phyloP scores from a whole-genome alignment of 2,113 vertebrate species.

The Rhabdornis inornatus region DNA sequence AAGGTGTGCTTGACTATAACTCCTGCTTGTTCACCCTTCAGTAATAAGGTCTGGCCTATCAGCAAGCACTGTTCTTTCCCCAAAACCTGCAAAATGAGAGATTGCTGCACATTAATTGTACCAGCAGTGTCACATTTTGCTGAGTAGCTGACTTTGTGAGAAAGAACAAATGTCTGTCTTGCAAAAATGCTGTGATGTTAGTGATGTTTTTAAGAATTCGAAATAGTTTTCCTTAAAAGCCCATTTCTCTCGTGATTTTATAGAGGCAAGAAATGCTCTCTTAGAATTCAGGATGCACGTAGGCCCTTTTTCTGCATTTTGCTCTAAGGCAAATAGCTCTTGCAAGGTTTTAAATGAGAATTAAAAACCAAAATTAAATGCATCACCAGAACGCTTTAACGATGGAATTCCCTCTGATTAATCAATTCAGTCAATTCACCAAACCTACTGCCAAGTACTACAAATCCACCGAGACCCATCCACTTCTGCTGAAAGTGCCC shows the following conservation, averaged over 20 bases:
- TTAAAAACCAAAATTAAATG: background rate
- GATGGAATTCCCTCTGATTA: background rate
- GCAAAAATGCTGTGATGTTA: background rate
- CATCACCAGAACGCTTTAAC: background rate
- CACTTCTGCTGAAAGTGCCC: constrained; percentile 1
- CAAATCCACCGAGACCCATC: background rate
- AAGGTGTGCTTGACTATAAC: background rate
- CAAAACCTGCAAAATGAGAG: background rate
- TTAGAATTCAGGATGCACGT: background rate
- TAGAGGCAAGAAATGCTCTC: background rate
- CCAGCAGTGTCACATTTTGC: background rate
- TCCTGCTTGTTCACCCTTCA: background rate
- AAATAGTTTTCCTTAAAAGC: background rate
- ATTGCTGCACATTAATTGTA: background rate
- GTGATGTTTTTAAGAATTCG: background rate
- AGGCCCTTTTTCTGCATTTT: background rate
- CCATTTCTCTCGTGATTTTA: background rate
- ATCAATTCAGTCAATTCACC: background rate
- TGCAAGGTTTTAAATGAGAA: constrained; percentile 2
- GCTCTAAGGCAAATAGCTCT: background rate
- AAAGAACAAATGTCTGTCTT: background rate
- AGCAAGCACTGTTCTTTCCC: background rate
- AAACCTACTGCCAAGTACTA: background rate
- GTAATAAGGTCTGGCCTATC: background rate
- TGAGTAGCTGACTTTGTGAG: background rate